Evolutionary conservation across 2,113 vertebrate species (phyloP), one percentile per base, ranked within the genome.

Genomic region (Anguilla rostrata): DNA sequence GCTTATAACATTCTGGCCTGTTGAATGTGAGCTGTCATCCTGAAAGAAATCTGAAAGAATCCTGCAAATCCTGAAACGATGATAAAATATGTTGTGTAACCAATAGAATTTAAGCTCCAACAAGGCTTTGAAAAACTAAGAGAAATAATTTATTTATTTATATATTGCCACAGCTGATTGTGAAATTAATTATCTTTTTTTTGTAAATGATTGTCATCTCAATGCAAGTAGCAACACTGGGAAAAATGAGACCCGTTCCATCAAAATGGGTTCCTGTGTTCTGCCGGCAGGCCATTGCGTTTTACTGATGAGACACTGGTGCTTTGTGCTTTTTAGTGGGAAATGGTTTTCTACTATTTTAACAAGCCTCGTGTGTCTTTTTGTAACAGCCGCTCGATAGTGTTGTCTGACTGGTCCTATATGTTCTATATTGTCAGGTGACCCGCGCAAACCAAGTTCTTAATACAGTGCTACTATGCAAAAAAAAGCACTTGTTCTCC

Each of bases 31-130:
- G 90, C 93, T 94, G 93, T 88, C 34, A 14, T 78, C 89, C 91
- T 94, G 93, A 95, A 94, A 92, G 34, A 79, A 94, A 95, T 93
- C 93, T 94, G 95, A 93, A 97, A 97, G 97, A 96, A 96, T 95
- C 96, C 95, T 94, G 96, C 95, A 97, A 96, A 95, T 96, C 34
- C 34, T 34, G 34, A 34, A 96, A 95, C 89, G 93, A 95, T 94
- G 96, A 95, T 92, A 91, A 94, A 95, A 94, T 96, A 94, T 92
- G 95, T n/a, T 71, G 63, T 6, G 94, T 94, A 94, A 94, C 94
- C 97, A 97, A 96, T 97, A 97, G 96, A 97, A 96, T 96, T 94
- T 94, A 94, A 95, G 93, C 94, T 92, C 94, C 95, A 96, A 96
- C 95, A 94, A 95, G 96, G 96, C 95, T 96, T 96, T 96, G 95